phyloP scores from a whole-genome alignment of 2,113 vertebrate species.

The Tragelaphus scriptus region DNA sequence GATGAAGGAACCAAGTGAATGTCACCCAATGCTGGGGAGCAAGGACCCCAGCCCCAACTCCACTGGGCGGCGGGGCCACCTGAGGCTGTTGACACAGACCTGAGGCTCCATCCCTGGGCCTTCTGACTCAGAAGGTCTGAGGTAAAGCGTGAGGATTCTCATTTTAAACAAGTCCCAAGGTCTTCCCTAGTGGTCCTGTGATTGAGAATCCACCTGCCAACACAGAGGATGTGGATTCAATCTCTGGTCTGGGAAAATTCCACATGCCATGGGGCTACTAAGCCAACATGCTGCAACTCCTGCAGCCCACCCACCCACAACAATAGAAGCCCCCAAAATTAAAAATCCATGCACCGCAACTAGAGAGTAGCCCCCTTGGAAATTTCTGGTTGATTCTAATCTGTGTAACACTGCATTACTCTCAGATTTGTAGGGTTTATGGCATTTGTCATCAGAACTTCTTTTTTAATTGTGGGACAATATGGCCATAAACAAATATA shows the following conservation, averaged over 20 bases:
- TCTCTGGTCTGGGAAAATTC: background rate
- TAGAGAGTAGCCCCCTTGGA: background rate
- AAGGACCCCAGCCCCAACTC: background rate
- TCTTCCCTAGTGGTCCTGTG: background rate
- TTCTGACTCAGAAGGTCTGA: background rate
- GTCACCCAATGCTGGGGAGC: fast-evolving
- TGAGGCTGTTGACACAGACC: background rate
- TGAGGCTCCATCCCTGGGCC: fast-evolving
- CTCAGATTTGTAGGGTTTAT: background rate
- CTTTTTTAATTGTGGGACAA: background rate
- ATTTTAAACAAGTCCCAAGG: background rate
- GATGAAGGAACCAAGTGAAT: background rate
- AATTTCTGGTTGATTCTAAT: background rate
- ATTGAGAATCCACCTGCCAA: background rate
- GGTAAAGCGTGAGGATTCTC: background rate
- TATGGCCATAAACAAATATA: background rate
- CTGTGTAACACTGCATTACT: background rate
- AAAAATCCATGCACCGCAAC: background rate
- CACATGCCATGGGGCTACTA: background rate
- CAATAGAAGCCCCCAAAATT: background rate
- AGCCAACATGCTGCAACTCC: fast-evolving
- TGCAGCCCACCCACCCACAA: background rate
- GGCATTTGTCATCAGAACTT: background rate
- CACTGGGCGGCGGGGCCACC: background rate
- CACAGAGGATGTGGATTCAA: background rate